Conservation (phyloP, 2,888 invertebrate species). For the Aporophyla nigra region DNA sequence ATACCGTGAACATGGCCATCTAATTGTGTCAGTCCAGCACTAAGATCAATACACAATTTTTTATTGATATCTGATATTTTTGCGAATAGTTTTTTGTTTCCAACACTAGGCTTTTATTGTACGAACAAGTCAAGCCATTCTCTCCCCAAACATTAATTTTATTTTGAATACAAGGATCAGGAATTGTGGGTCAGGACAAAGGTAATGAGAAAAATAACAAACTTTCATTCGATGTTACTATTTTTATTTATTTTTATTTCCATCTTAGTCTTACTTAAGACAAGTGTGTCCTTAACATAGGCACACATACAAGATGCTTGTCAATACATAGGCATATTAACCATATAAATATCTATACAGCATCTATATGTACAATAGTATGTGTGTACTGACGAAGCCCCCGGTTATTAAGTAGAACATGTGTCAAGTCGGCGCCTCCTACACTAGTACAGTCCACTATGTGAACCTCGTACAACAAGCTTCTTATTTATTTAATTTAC, state of each 20-base stretch:
- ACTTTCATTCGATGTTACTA: conserved; percentile 85
- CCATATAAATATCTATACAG: conserved; percentile 89
- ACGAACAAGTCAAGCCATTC: neutral
- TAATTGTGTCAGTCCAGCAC: conserved; percentile 1
- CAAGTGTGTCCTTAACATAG: conserved; percentile 84
- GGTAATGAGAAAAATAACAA: conserved; percentile 76
- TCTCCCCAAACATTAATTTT: neutral
- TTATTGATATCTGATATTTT: neutral
- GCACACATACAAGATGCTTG: conserved; percentile 88
- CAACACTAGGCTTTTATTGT: neutral
- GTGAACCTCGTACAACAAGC: conserved; percentile 82
- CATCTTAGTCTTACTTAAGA: conserved; percentile 85
- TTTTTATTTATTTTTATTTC: conserved; percentile 90
- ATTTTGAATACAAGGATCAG: conserved; percentile 9
- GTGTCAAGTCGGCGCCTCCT: conserved; percentile 60
- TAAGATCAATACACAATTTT: too few species aligned
- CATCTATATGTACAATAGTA: conserved; percentile 89
- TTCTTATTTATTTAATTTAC: conserved; percentile 73
- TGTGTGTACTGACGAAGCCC: conserved; percentile 79
- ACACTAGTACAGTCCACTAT: conserved; percentile 82
- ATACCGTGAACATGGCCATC: neutral
- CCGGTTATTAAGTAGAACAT: conserved; percentile 58
- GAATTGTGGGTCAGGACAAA: conserved; percentile 30
- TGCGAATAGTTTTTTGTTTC: neutral
- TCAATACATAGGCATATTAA: conserved; percentile 83